These are phyloP conservation scores for Melanotaenia parkinsoni DNA, from an alignment of 2,797 vertebrate species.

Conservation along the genomic window DNA sequence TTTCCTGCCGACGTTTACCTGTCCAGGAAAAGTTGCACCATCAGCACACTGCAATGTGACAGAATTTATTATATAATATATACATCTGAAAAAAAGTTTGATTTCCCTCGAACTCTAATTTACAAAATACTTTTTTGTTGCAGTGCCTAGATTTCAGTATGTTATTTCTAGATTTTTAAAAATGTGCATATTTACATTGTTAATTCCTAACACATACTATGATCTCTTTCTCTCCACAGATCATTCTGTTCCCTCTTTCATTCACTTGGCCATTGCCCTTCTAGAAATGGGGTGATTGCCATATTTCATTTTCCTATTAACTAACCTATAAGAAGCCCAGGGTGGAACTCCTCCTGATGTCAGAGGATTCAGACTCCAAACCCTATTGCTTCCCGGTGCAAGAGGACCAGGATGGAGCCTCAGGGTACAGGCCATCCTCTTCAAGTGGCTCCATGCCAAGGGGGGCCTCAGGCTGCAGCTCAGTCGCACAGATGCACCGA, in stretches of 20 bases:
- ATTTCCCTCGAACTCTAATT: not conserved
- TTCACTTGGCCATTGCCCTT: constrained; percentile 17
- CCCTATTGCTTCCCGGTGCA: constrained; percentile 74
- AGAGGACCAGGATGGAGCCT: constrained; percentile 71
- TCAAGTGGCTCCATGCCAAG: constrained; percentile 58
- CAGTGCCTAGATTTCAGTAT: not conserved
- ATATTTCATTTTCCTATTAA: constrained; percentile 19
- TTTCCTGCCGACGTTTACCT: not conserved
- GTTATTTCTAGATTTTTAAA: constrained; percentile 1
- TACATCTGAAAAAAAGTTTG: no score
- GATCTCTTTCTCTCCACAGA: constrained; percentile 53
- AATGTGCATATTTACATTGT: not conserved
- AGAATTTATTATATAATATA: not conserved
- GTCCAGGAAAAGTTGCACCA: not conserved
- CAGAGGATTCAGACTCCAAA: constrained; percentile 77
- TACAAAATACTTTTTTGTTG: not conserved
- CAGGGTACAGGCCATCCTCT: constrained; percentile 54
- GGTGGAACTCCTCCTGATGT: constrained; percentile 66
- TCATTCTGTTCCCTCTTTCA: not conserved
- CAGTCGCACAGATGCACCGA: constrained; percentile 76
- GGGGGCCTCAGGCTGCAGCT: constrained; percentile 65
- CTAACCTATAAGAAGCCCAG: constrained; percentile 27
- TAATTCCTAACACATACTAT: constrained; percentile 14
- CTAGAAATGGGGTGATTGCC: constrained; percentile 69
- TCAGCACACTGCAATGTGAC: not conserved